Evolutionary conservation across 2,113 vertebrate species (phyloP).

Genomic region (Talpa occidentalis): DNA sequence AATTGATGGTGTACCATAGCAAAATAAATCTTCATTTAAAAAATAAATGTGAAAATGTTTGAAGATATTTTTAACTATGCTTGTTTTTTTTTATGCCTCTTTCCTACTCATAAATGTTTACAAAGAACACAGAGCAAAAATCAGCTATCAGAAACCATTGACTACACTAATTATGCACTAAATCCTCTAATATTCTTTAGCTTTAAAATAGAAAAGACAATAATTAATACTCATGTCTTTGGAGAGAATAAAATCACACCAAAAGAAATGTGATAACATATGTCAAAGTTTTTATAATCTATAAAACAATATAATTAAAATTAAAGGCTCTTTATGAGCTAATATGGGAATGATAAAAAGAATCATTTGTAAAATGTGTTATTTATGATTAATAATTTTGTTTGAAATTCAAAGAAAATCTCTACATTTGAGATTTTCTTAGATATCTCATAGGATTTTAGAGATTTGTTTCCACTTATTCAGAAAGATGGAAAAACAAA

Average conservation of each 20-base stretch:
- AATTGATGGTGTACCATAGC: not conserved
- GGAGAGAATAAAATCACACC: constrained; percentile 27
- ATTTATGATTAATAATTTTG: constrained; percentile 44
- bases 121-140: not conserved
- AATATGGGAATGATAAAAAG: not conserved
- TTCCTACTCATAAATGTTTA: not conserved
- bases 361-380: not conserved
- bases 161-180: not conserved
- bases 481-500: not conserved
- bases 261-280: not conserved
- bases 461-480: constrained; percentile 1
- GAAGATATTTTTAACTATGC: constrained; percentile 23
- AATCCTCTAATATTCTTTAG: not conserved
- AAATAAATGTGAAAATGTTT: constrained; percentile 36
- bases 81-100: not conserved
- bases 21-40: constrained; percentile 60
- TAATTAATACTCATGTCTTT: not conserved
- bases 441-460: not conserved
- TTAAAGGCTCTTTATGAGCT: not conserved
- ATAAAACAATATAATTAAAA: constrained; percentile 17
- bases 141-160: not conserved
- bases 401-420: constrained; percentile 30
- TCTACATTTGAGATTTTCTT: not conserved
- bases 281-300: not conserved
- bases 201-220: constrained; percentile 35